phyloP scores from a whole-genome alignment of 2,888 invertebrate genomes.

The Tachystola acroxantha region DNA sequence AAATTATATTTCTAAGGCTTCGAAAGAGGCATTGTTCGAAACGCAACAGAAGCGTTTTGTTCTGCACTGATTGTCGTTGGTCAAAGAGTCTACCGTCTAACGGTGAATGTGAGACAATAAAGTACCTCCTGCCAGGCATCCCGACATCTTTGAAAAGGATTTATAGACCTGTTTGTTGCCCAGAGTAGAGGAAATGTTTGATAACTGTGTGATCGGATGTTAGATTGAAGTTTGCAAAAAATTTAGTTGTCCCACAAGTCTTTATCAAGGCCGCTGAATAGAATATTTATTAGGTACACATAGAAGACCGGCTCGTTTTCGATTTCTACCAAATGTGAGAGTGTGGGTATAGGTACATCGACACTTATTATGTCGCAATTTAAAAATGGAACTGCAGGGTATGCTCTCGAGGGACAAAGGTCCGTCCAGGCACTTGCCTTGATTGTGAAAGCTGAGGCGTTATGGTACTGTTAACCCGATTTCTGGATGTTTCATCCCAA shows the following conservation, averaged over 20 bases:
- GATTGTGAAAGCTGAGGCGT: constrained; percentile 44
- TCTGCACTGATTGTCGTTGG: constrained; percentile 53
- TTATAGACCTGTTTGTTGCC: constrained; percentile 20
- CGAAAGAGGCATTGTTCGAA: no score
- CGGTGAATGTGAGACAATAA: constrained; percentile 48
- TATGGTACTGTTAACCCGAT: constrained; percentile 52
- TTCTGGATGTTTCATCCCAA: constrained; percentile 35
- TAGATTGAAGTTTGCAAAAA: no score
- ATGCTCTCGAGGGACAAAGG: constrained; percentile 24
- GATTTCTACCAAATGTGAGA: no score
- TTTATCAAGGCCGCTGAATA: no score
- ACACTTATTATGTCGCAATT: constrained; percentile 48
- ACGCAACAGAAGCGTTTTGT: constrained; percentile 30
- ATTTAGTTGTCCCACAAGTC: no score
- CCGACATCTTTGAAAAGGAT: constrained; percentile 30
- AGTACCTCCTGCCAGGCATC: constrained; percentile 32
- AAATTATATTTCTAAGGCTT: no score
- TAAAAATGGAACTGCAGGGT: constrained; percentile 46
- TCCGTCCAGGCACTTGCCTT: constrained; percentile 37
- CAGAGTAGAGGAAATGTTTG: constrained; percentile 8
- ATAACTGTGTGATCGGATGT: no score
- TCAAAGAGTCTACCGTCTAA: constrained; percentile 35
- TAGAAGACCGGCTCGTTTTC: no score
- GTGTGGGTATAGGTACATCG: no score
- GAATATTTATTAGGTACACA: no score